Percentiles rank a stretch among this genome's conserved stretches.
These are phyloP conservation scores for Ctenoplectra terminalis DNA, from an alignment of 1,140 invertebrate species.

Conservation along the genomic window DNA sequence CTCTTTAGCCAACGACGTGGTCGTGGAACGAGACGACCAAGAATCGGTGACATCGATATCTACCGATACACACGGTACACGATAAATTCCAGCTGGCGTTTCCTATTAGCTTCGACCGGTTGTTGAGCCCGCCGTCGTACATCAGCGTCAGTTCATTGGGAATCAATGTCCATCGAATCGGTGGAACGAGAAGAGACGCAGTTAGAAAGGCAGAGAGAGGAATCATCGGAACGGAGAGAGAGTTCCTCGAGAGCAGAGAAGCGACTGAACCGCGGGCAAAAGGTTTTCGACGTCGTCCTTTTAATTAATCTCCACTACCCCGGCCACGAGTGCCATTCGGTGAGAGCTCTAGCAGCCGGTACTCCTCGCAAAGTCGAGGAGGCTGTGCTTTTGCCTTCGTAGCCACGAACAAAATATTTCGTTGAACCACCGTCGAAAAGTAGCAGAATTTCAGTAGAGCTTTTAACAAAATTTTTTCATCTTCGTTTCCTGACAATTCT, in stretches of 20 bases:
- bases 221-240: background rate
- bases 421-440: background rate
- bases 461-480: background rate
- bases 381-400: background rate
- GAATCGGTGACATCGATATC: conserved; percentile 41
- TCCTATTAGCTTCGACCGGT: conserved; percentile 58
- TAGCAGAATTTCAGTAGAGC: background rate
- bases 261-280: conserved; percentile 50
- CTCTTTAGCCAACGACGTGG: background rate
- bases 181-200: background rate
- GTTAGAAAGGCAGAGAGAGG: background rate
- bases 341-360: conserved; percentile 35
- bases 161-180: conserved; percentile 61
- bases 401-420: conserved; percentile 28
- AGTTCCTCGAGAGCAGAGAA: background rate
- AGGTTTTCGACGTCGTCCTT: conserved; percentile 66
- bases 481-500: too few relatives aligned
- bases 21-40: background rate
- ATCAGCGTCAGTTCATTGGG: conserved; percentile 59
- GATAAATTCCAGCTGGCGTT: conserved; percentile 54
- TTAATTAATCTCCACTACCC: conserved; percentile 68
- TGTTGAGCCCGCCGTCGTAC: conserved; percentile 42
- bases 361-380: conserved; percentile 41
- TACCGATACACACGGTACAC: conserved; percentile 29
- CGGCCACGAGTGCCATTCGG: conserved; percentile 62